These are phyloP conservation scores for Sphinx pinastri DNA, from an alignment of 2,888 invertebrate species.

Conservation along the genomic window DNA sequence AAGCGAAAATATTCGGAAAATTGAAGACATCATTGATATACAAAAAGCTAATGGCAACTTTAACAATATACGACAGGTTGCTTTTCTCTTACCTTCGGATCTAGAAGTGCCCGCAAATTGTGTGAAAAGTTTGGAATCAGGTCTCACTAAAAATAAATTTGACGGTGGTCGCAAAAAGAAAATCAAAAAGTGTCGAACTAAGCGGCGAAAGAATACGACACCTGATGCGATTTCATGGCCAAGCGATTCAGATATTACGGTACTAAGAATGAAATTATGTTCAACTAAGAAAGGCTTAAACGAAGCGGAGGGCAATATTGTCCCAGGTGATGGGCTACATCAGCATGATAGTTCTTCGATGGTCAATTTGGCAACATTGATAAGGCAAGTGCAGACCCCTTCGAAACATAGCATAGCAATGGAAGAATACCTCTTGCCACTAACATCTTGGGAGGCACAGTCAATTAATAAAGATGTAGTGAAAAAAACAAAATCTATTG, in stretches of 20 bases:
- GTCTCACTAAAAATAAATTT: constrained; percentile 53
- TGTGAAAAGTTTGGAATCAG: constrained; percentile 64
- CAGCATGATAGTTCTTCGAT: constrained; percentile 83
- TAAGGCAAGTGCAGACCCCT: constrained; percentile 66
- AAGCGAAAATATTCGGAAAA: constrained; percentile 65
- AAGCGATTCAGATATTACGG: constrained; percentile 85
- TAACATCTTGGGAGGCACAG: constrained; percentile 82
- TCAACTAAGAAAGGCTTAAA: constrained; percentile 65
- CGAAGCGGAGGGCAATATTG: constrained; percentile 70
- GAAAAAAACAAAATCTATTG: constrained; percentile 37
- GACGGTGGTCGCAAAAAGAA: constrained; percentile 51
- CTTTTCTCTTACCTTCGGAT: constrained; percentile 62
- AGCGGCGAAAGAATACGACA: constrained; percentile 54
- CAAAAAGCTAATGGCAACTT: constrained; percentile 72
- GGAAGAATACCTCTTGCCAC: constrained; percentile 81
- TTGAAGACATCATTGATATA: constrained; percentile 76
- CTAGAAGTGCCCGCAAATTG: constrained; percentile 55
- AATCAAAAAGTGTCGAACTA: constrained; percentile 54
- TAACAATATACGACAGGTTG: constrained; percentile 63
- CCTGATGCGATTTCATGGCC: constrained; percentile 77
- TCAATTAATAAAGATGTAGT: constrained; percentile 43
- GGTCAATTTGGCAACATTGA: constrained; percentile 83
- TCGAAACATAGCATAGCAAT: constrained; percentile 66
- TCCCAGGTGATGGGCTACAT: constrained; percentile 83
- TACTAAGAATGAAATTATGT: constrained; percentile 78